Percentiles rank a stretch among this genome's conserved stretches.
Evolutionary conservation across 35 echinoderm and acorn worm species (phyloP).

Genomic region (Heliocidaris erythrogramma): DNA sequence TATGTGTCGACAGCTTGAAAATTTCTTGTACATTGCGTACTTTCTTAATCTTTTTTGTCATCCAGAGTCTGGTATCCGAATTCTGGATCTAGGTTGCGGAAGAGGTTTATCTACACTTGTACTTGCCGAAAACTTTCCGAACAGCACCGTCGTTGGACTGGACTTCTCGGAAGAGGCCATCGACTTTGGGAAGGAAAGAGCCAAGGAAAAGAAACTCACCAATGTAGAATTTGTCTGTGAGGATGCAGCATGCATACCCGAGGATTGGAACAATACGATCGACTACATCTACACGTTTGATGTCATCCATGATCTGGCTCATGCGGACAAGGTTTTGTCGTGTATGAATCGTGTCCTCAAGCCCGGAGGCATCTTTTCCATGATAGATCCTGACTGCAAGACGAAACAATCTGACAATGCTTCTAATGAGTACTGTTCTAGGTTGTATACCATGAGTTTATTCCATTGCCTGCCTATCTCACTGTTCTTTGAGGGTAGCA

Average conservation of each 20-base stretch:
- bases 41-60: not conserved
- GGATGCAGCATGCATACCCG: slow-evolving; percentile 52
- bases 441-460: slow-evolving; percentile 53
- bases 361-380: slow-evolving; percentile 48
- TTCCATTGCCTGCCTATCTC: slow-evolving; percentile 62
- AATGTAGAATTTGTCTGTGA: slow-evolving; percentile 57
- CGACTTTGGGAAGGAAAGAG: not conserved
- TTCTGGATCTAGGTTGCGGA: slow-evolving; percentile 55
- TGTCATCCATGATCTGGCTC: slow-evolving; percentile 59
- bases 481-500: slow-evolving; percentile 44
- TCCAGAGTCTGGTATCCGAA: slow-evolving; percentile 44
- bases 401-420: slow-evolving; percentile 48
- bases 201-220: slow-evolving; percentile 27
- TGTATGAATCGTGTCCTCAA: slow-evolving; percentile 49
- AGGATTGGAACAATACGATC: slow-evolving; percentile 54
- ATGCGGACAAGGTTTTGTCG: slow-evolving; percentile 46
- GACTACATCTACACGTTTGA: slow-evolving; percentile 52
- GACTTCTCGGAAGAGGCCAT: slow-evolving; percentile 42
- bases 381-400: slow-evolving; percentile 46
- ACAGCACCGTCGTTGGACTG: slow-evolving; percentile 31
- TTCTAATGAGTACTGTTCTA: not conserved
- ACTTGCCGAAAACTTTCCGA: slow-evolving; percentile 56
- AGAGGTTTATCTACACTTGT: not conserved
- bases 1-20: not conserved
- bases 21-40: not conserved